phyloP scores from a whole-genome alignment of 2,888 invertebrate genomes.

The Charanyca ferruginea region DNA sequence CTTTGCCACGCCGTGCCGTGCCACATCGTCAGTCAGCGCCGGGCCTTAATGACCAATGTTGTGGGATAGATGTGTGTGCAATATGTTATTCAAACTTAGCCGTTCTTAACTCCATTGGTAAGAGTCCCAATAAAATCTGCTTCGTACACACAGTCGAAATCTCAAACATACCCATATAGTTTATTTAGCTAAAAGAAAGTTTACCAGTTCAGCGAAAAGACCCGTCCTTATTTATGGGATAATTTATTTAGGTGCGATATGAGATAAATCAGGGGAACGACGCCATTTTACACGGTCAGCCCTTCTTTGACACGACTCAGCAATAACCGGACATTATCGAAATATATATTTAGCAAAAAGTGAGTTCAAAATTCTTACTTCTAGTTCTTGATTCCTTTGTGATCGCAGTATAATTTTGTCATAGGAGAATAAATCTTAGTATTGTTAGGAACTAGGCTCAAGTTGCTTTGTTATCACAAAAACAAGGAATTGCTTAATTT shows the following conservation, averaged over 20 bases:
- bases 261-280: constrained; percentile 58
- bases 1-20: too few species aligned
- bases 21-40: too few species aligned
- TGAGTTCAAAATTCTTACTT: neutral
- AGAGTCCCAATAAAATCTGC: neutral
- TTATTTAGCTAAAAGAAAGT: constrained; percentile 42
- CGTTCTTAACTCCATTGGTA: neutral
- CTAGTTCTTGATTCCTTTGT: neutral
- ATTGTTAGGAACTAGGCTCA: neutral
- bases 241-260: constrained; percentile 58
- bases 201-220: constrained; percentile 49
- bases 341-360: constrained; percentile 23
- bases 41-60: neutral
- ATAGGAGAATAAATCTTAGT: too few species aligned
- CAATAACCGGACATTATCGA: constrained; percentile 42
- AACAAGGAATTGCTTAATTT: neutral
- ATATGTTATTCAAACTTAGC: neutral
- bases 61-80: neutral
- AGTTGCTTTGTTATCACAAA: neutral
- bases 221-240: constrained; percentile 58
- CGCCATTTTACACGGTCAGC: constrained; percentile 55
- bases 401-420: too few species aligned
- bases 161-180: constrained; percentile 16
- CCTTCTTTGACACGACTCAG: constrained; percentile 29
- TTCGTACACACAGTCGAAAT: neutral